Evolutionary conservation across 2,113 vertebrate species (phyloP), one percentile per base, ranked within the genome.

Genomic region (Chamaea fasciata): DNA sequence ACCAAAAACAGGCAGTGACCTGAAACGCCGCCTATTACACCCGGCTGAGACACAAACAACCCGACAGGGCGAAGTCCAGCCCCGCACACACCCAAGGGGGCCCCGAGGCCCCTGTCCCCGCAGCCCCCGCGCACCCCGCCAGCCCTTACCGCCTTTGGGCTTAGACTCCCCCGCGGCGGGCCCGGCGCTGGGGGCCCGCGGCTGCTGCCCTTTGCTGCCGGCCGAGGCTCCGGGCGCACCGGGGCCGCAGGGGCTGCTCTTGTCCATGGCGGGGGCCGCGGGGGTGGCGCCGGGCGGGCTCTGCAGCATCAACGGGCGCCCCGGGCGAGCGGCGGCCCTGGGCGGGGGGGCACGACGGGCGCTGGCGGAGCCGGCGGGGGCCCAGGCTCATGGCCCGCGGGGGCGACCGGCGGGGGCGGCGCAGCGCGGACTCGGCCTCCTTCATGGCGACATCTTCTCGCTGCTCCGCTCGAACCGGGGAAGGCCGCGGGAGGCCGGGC

Each of bases 401-500:
- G 94, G 92, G 95, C 97, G 97, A 97, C 98, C 97, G 97, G 96
- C 97, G 98, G 94, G 97, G 97, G 98, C 98, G 98, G 98, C 97
- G 97, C 95, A 97, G 95, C 96, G 92, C 97, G 94, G 96, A 98
- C 98, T 98, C 98, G 96, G 97, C 92, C 84, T 95, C 73, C 98
- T 99, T 99, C 98, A 99, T 99, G 99, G 99, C 98, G 99, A 99
- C 99, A 99, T 99, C 98, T 98, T 98, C 97, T 97, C 97, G 92
- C 94, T 96, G 97, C 92, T 95, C 85, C 13, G 97, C 94, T 96
- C 94, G 87, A 97, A 97, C 60, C 76, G 95, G 90, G 88, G 35
- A 95, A 62, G 95, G 50, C 69, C 69, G 69, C 69, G 69, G 50
- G 39, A 71, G 69, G 69, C 69, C 69, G 50, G 50, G 69, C 69